Evolutionary conservation across 2,888 invertebrate genomes (phyloP).

Genomic region (Drosophila limbata): DNA sequence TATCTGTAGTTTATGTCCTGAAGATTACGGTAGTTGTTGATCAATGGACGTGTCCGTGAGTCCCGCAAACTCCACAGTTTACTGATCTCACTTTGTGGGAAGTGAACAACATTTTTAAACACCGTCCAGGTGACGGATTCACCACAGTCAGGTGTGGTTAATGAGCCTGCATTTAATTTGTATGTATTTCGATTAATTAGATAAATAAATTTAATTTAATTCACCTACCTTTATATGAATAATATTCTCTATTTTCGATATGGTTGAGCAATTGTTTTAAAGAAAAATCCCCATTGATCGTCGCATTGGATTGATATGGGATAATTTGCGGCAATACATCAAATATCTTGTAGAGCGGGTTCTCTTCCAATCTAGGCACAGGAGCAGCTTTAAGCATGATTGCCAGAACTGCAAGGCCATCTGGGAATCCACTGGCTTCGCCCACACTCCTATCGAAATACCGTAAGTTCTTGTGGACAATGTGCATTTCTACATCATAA

Average conservation of each 20-base stretch:
- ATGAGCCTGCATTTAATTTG: slow-evolving; percentile 86
- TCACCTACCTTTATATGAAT: slow-evolving; percentile 71
- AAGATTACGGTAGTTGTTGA: slow-evolving; percentile 52
- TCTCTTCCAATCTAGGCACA: slow-evolving; percentile 18
- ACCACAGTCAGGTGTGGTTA: slow-evolving; percentile 90
- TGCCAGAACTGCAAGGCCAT: slow-evolving; percentile 88
- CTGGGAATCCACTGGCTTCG: slow-evolving; percentile 86
- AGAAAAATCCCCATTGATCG: slow-evolving; percentile 52
- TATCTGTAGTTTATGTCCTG: slow-evolving; percentile 47
- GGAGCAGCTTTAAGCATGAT: slow-evolving; percentile 86
- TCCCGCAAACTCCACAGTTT: slow-evolving; percentile 53
- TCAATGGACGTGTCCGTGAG: slow-evolving; percentile 32
- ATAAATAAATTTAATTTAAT: too few species aligned
- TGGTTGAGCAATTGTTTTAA: slow-evolving; percentile 65
- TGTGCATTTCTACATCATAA: slow-evolving; percentile 88
- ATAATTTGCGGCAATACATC: slow-evolving; percentile 59
- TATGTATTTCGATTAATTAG: neutral
- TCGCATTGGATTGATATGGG: slow-evolving; percentile 49
- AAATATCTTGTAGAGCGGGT: slow-evolving; percentile 64
- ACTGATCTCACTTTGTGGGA: slow-evolving; percentile 68
- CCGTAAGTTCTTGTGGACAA: slow-evolving; percentile 88
- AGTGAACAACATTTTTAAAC: slow-evolving; percentile 85
- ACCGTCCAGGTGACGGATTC: slow-evolving; percentile 91
- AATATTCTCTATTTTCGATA: slow-evolving; percentile 68
- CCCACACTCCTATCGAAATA: slow-evolving; percentile 85